Evolutionary conservation across 2,113 vertebrate genomes (phyloP).

Genomic region (Calonectris borealis): DNA sequence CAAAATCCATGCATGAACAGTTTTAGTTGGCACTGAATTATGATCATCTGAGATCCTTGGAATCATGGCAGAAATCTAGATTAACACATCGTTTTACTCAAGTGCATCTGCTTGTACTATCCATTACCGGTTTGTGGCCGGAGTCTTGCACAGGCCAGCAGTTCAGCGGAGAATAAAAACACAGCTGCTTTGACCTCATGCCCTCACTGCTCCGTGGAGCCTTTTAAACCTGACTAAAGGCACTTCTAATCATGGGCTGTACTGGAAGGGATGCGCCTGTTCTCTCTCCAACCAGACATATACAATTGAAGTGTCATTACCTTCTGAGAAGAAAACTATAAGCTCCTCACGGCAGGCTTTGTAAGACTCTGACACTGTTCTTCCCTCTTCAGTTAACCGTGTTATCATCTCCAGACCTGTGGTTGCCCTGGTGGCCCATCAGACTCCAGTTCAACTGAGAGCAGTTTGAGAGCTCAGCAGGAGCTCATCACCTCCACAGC

Average conservation of each 20-base stretch:
- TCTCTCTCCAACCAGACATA: neutral
- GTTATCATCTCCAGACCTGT: neutral
- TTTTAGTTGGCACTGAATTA: neutral
- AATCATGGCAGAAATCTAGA: neutral
- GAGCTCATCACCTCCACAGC: neutral
- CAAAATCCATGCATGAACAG: neutral
- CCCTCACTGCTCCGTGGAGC: neutral
- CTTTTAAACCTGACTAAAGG: neutral
- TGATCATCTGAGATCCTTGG: constrained; percentile 28
- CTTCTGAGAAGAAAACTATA: neutral
- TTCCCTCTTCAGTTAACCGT: neutral
- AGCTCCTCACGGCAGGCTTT: neutral
- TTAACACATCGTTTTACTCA: neutral
- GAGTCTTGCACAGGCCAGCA: neutral
- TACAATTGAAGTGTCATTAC: neutral
- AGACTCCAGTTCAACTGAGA: neutral
- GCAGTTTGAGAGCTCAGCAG: neutral
- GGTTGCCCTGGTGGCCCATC: neutral
- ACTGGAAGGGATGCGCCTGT: neutral
- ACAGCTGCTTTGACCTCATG: neutral
- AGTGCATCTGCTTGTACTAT: neutral
- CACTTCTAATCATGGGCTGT: neutral
- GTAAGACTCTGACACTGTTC: neutral
- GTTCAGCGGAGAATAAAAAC: neutral
- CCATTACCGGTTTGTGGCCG: neutral